Conservation (phyloP, 2,797 vertebrate species). For the Chelon labrosus region DNA sequence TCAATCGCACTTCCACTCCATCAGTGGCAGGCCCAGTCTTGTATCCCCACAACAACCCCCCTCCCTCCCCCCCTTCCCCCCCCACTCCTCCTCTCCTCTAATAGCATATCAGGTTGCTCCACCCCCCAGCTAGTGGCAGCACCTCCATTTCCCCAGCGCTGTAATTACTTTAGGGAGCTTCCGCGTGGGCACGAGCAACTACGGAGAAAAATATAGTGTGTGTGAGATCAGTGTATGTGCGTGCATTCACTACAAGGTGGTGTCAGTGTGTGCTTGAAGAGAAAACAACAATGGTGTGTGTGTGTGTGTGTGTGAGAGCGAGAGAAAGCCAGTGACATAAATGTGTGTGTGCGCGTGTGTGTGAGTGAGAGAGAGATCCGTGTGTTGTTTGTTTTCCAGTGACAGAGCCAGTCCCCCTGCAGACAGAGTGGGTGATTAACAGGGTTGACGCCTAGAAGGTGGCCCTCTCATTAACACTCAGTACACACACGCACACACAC, state of each 20-base stretch:
- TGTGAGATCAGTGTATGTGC: not conserved
- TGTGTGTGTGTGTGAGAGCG: constrained; percentile 15
- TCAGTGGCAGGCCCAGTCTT: constrained; percentile 66
- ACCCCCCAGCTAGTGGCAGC: constrained; percentile 73
- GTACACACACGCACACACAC: constrained; percentile 41
- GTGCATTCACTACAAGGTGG: constrained; percentile 27
- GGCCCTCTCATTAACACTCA: constrained; percentile 83
- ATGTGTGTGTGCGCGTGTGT: not conserved
- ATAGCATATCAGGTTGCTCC: constrained; percentile 85
- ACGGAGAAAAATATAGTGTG: constrained; percentile 36
- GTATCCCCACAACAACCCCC: constrained; percentile 62
- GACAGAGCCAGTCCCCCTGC: constrained; percentile 79
- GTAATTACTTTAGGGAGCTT: constrained; percentile 86
- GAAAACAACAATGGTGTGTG: constrained; percentile 41
- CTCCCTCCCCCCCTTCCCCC: constrained; percentile 39
- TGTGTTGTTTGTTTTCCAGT: constrained; percentile 80
- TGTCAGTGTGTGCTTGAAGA: constrained; percentile 49
- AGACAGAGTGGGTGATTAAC: constrained; percentile 86
- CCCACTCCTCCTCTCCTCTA: constrained; percentile 62
- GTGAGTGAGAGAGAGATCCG: constrained; percentile 45
- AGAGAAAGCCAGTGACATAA: not conserved
- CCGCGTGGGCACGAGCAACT: constrained; percentile 60
- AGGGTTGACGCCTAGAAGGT: constrained; percentile 82
- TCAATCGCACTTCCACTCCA: constrained; percentile 67
- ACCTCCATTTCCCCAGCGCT: constrained; percentile 81